phyloP scores from a whole-genome alignment of 2,113 vertebrate genomes.

The Agelaius tricolor region DNA sequence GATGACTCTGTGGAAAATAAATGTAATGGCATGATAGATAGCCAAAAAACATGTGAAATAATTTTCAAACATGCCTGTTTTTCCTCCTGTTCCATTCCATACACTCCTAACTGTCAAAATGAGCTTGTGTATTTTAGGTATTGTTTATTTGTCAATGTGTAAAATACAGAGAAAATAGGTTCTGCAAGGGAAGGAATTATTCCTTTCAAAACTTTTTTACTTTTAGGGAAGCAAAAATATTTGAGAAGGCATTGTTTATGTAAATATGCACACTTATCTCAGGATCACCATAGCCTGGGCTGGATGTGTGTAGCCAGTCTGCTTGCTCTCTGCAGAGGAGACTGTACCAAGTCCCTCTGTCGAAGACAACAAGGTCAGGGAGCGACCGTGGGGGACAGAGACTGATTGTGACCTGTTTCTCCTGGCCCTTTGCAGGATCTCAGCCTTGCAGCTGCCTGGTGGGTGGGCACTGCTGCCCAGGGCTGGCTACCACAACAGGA shows the following conservation, averaged over 20 bases:
- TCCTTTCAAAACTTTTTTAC: neutral
- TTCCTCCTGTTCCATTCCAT: accelerated
- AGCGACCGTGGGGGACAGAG: accelerated
- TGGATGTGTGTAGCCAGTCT: accelerated
- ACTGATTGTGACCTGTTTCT: accelerated
- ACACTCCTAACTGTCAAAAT: neutral
- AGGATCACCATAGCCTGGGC: neutral
- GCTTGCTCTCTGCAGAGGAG: neutral
- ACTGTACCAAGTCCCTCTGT: neutral
- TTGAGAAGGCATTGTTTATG: neutral
- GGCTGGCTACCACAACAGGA: neutral
- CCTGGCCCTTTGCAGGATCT: neutral
- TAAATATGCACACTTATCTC: neutral
- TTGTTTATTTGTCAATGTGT: neutral
- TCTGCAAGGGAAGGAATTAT: neutral
- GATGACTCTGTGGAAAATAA: neutral
- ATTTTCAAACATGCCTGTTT: neutral
- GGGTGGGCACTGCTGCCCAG: neutral
- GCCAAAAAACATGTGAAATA: neutral
- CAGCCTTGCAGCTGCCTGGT: neutral
- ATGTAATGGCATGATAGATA: neutral
- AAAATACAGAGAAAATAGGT: neutral
- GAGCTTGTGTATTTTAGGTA: neutral
- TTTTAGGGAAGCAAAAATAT: neutral
- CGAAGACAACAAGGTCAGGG: accelerated